Conservation (phyloP, 1,140 invertebrate species). For the Metopolophium dirhodum region DNA sequence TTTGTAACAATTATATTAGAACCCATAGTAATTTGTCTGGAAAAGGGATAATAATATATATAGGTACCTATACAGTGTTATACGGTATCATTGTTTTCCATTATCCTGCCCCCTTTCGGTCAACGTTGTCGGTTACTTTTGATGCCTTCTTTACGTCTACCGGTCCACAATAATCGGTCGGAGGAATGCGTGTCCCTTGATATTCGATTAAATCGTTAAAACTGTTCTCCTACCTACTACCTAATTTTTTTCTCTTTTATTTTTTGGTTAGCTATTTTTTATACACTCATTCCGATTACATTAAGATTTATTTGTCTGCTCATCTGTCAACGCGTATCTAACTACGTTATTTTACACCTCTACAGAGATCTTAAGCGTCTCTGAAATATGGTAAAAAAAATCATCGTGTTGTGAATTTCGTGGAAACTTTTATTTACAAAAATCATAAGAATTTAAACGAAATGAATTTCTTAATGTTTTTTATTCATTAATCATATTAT, state of each 20-base stretch:
- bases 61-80: background rate
- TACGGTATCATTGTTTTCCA: slow-evolving; percentile 27
- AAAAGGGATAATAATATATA: slow-evolving; percentile 29
- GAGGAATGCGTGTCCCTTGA: slow-evolving; percentile 54
- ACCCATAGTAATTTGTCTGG: background rate
- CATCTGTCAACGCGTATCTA: background rate
- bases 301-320: slow-evolving; percentile 51
- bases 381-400: background rate
- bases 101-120: slow-evolving; percentile 37
- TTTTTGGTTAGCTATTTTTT: background rate
- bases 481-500: background rate
- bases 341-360: slow-evolving; percentile 36
- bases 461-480: background rate
- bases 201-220: slow-evolving; percentile 54
- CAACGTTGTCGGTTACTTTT: slow-evolving; percentile 22
- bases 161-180: slow-evolving; percentile 39
- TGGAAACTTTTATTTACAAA: background rate
- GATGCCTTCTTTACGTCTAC: slow-evolving; percentile 5
- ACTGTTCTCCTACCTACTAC: slow-evolving; percentile 28
- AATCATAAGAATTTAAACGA: background rate
- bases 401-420: background rate
- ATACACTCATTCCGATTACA: slow-evolving; percentile 15
- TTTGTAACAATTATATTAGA: background rate
- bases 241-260: background rate
- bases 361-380: background rate